Conservation (phyloP, 2,888 invertebrate genomes). For the Asteroscopus sphinx region DNA sequence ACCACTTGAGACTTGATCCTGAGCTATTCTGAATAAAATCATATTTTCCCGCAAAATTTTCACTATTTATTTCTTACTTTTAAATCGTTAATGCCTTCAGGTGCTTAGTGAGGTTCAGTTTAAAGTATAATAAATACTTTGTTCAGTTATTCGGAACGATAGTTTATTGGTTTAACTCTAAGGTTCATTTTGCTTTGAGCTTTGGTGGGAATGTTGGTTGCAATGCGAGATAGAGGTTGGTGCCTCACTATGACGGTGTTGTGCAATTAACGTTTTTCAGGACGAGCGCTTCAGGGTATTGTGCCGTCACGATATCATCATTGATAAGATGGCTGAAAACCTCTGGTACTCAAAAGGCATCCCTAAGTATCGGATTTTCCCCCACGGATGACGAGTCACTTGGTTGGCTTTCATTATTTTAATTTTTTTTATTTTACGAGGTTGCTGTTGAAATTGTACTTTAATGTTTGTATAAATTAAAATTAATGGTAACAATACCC, state of each 20-base stretch:
- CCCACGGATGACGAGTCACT: conserved; percentile 55
- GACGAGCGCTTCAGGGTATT: conserved; percentile 75
- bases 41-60: conserved; percentile 47
- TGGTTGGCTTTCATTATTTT: conserved; percentile 51
- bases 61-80: conserved; percentile 57
- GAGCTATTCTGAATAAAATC: conserved; percentile 39
- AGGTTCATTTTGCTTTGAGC: conserved; percentile 60
- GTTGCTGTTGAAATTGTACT: conserved; percentile 11
- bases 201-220: conserved; percentile 54
- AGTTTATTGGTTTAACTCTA: conserved; percentile 48
- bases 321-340: conserved; percentile 75
- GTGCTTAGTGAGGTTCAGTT: conserved; percentile 66
- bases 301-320: conserved; percentile 75
- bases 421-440: conserved; percentile 37
- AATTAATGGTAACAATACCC: neutral
- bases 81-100: conserved; percentile 63
- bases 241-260: conserved; percentile 69
- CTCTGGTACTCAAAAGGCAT: conserved; percentile 73
- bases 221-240: conserved; percentile 66
- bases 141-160: conserved; percentile 36
- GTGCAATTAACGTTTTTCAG: conserved; percentile 86
- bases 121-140: conserved; percentile 60
- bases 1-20: conserved; percentile 40
- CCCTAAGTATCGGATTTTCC: conserved; percentile 70
- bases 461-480: conserved; percentile 7